Percentiles rank a stretch among this genome's conserved stretches.
Conservation (phyloP, 2,888 invertebrate species). For the Hirtodrosophila cameraria region DNA sequence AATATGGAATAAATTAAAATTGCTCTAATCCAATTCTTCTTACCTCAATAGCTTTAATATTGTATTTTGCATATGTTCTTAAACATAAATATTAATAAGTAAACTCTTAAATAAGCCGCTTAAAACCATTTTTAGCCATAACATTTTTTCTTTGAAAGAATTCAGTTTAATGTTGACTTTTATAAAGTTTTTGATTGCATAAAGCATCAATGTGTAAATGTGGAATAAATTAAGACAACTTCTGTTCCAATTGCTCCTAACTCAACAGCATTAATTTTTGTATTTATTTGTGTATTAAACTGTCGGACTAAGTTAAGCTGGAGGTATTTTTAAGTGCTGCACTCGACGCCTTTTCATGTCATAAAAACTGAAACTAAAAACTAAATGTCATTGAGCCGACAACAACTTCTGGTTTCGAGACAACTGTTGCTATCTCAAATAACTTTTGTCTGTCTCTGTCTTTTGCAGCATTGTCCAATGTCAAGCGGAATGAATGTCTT, state of each 20-base stretch:
- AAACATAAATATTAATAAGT: too few species aligned
- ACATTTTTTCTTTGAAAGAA: too few species aligned
- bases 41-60: too few species aligned
- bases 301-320: conserved; percentile 19
- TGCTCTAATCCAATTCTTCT: background rate
- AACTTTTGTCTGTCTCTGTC: conserved; percentile 11
- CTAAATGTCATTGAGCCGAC: conserved; percentile 61
- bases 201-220: background rate
- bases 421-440: conserved; percentile 1
- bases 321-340: conserved; percentile 35
- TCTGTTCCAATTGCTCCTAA: too few species aligned
- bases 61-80: too few species aligned
- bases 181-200: conserved; percentile 33
- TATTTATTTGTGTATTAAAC: conserved; percentile 15
- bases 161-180: too few species aligned
- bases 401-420: conserved; percentile 64
- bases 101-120: too few species aligned
- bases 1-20: background rate
- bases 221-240: conserved; percentile 1
- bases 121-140: too few species aligned
- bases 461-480: conserved; percentile 56
- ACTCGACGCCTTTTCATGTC: conserved; percentile 20
- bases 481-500: conserved; percentile 45
- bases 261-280: too few species aligned
- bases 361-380: conserved; percentile 50